Base-by-base conservation (phyloP, 2,888 invertebrate species). In the Odontocolon sp. region DNA sequence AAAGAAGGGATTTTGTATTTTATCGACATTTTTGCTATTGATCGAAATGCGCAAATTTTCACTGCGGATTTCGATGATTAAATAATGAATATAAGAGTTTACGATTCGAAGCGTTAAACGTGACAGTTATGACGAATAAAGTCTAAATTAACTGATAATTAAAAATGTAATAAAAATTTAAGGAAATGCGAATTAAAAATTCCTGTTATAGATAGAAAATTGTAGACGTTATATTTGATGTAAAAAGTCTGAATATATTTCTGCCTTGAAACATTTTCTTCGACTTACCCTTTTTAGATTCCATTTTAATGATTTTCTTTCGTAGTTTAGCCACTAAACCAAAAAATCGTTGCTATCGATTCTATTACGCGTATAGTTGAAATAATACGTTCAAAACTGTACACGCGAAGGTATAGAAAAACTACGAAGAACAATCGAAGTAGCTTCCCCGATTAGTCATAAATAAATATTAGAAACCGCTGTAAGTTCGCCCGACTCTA, bases 11-110 rank as follows among this genome's bases (percentile, higher is more conserved):
- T 9, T 56, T n/a, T 31, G 14, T n/a, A 23, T 18, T 21, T 36
- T 56, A 54, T 63, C 61, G 18, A 0, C 0, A 14, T 23, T 4
- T 14, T 14, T 14, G 18, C n/a, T 67, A 77, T 77, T 72, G 77
- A 77, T 77, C 50, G n/a, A 8, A 68, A 68, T 77, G 77, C 71
- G 68, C 28, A 47, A 72, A 57, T 57, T 64, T 57, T 64, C 57
- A 42, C 57, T 77, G 68, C 68, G 50, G 64, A 31, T 72, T 68
- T 52, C n/a, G 38, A 68, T 68, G 33, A 74, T 69, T 63, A 21
- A 5, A 40, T 40, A 14, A 14, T 40, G 11, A 40, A 40, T 40
- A 14, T 14, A 14, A 1, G 2, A 11, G n/a, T 40, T 40, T 3
- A 8, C 4, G 4, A 14, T 11, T 11, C 2, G 6, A 6, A 28